Base-by-base conservation (phyloP, 2,113 vertebrate species). In the Oxygymnocypris stewartii region DNA sequence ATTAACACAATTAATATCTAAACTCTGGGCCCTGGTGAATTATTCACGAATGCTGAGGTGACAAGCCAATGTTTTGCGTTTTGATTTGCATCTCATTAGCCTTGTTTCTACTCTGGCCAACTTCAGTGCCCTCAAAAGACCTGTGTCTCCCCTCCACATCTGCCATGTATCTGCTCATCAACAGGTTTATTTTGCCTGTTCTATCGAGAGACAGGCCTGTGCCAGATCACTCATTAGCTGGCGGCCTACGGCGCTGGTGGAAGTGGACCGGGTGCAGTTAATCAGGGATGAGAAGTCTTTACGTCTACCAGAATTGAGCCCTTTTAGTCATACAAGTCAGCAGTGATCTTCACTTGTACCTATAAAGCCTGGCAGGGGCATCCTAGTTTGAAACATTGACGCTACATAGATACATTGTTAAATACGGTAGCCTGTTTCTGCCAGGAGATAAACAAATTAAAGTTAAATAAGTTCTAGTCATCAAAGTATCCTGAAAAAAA, bases 1-100 rank as follows among this genome's bases (percentile, higher is more conserved):
- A 51, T 79, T 23, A 63, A 59, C 35, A 18, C 57, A 84, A 88
- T 88, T 86, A 84, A 84, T 80, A 75, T 80, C 47, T 82, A 75
- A 79, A 51, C 59, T 42, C 11, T 37, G 14, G 14, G 42, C 42
- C 10, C 12, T 40, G 18, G 71, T 61, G 18, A 75, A 69, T 37
- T 23, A 37, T 47, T 57, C 61, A 69, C 44, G 16, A 78, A 83
- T 20, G 37, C 25, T 9, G 28, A 51, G 11, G 83, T 84, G 81
- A 57, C 80, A 69, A 42, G 59, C 75, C 63, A 57, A 67, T 25
- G 18, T 49, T 76, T 44, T 35, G 54, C 10, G 2, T 57, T 80
- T 25, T 44, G 65, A 79, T 65, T 85, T 25, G 51, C 51, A 71
- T 51, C 76, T 59, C 40, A 75, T 75, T 84, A 61, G 18, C 82